Evolutionary conservation across 2,888 invertebrate species (phyloP).

Genomic region (Leuctra nigra): DNA sequence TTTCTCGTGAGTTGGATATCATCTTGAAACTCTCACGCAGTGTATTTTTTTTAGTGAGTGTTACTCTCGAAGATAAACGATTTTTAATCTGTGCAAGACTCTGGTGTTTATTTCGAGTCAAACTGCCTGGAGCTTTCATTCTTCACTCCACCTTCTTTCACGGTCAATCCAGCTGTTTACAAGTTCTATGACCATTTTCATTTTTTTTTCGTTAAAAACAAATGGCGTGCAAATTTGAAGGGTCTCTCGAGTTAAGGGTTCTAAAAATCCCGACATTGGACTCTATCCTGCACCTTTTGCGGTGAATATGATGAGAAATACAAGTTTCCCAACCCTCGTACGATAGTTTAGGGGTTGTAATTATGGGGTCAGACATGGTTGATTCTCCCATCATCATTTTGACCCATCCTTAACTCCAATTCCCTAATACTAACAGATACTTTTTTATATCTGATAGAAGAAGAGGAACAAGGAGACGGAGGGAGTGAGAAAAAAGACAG

Average conservation of each 20-base stretch:
- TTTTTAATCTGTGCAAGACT: neutral
- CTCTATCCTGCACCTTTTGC: neutral
- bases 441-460: constrained; percentile 3
- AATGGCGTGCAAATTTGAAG: no score
- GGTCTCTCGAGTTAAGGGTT: no score
- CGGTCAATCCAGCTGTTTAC: neutral
- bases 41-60: neutral
- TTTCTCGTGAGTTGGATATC: neutral
- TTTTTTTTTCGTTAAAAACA: no score
- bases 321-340: neutral
- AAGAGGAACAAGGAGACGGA: neutral
- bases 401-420: constrained; percentile 16
- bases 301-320: neutral
- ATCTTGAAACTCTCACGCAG: neutral
- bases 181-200: no score
- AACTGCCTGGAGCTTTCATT: neutral
- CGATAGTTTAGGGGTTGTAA: neutral
- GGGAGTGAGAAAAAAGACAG: neutral
- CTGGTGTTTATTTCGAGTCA: neutral
- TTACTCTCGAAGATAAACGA: neutral
- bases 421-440: constrained; percentile 15
- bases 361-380: constrained; percentile 4
- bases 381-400: constrained; percentile 10
- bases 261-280: no score
- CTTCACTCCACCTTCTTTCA: neutral